phyloP scores from a whole-genome alignment of 2,888 invertebrate genomes.

The Dasysyrphus albostriatus region DNA sequence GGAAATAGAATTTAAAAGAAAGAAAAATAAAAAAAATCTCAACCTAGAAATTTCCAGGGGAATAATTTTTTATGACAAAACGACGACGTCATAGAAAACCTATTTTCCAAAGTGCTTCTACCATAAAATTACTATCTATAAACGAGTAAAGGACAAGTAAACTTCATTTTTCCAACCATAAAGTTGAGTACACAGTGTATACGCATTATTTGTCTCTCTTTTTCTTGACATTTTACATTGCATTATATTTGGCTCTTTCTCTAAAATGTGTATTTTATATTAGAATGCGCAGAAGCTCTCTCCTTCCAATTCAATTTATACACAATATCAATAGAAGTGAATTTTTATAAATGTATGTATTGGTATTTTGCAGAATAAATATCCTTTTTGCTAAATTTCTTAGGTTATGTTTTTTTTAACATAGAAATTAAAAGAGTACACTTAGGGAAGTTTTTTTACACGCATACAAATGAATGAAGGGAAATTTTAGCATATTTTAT shows the following conservation, averaged over 20 bases:
- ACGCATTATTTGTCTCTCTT: constrained; percentile 32
- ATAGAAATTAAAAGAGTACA: background rate
- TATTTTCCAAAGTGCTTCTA: constrained; percentile 59
- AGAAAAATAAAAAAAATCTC: constrained; percentile 10
- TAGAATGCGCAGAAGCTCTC: constrained; percentile 61
- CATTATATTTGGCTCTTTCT: background rate
- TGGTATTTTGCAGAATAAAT: constrained; percentile 31
- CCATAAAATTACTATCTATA: constrained; percentile 21
- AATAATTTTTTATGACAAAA: constrained; percentile 57
- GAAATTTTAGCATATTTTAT: background rate
- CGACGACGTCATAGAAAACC: constrained; percentile 71
- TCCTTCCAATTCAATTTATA: constrained; percentile 24
- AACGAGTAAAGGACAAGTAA: constrained; percentile 1
- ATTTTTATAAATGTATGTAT: background rate
- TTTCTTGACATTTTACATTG: background rate
- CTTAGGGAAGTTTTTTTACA: background rate
- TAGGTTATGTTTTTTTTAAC: constrained; percentile 15
- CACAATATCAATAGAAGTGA: constrained; percentile 6
- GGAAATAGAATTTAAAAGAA: constrained; percentile 20
- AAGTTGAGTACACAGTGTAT: background rate
- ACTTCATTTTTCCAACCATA: background rate
- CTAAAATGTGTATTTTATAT: constrained; percentile 42
- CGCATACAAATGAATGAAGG: background rate
- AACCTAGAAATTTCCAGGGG: constrained; percentile 57
- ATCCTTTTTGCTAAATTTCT: constrained; percentile 2